Evolutionary conservation across 2,797 vertebrate genomes (phyloP).

Genomic region (Channa striata): DNA sequence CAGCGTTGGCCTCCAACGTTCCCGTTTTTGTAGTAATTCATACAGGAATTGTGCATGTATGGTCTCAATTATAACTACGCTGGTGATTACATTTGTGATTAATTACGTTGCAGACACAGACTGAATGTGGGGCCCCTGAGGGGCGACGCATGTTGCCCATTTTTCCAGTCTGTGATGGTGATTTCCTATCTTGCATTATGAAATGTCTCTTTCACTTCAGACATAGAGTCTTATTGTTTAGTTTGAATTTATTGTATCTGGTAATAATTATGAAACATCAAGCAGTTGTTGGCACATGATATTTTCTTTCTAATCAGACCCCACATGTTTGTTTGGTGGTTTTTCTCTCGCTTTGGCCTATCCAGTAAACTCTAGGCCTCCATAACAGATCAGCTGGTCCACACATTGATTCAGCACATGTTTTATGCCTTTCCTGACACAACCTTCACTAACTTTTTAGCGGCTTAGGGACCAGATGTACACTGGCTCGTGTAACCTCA

Average conservation of each 20-base stretch:
- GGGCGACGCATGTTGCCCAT: not conserved
- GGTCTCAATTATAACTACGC: not conserved
- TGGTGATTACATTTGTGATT: not conserved
- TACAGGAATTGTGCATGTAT: not conserved
- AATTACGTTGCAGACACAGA: not conserved
- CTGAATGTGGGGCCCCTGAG: not conserved
- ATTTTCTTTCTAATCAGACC: too few relatives aligned
- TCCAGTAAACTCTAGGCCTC: too few relatives aligned
- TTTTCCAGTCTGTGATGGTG: not conserved
- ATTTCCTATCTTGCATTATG: not conserved
- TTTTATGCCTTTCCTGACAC: too few relatives aligned
- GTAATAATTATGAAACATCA: not conserved
- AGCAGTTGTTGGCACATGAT: too few relatives aligned
- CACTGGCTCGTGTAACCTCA: too few relatives aligned
- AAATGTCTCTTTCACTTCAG: not conserved
- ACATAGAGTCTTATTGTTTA: not conserved
- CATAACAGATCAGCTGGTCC: too few relatives aligned
- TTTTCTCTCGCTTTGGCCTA: too few relatives aligned
- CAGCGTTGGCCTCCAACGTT: not conserved
- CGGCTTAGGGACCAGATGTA: too few relatives aligned
- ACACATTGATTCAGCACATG: too few relatives aligned
- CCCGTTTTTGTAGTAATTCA: not conserved
- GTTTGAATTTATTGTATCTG: not conserved
- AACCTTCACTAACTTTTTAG: too few relatives aligned
- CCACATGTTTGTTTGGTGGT: too few relatives aligned